Evolutionary conservation across 2,113 vertebrate genomes (phyloP).

Genomic region (Carettochelys insculpta): DNA sequence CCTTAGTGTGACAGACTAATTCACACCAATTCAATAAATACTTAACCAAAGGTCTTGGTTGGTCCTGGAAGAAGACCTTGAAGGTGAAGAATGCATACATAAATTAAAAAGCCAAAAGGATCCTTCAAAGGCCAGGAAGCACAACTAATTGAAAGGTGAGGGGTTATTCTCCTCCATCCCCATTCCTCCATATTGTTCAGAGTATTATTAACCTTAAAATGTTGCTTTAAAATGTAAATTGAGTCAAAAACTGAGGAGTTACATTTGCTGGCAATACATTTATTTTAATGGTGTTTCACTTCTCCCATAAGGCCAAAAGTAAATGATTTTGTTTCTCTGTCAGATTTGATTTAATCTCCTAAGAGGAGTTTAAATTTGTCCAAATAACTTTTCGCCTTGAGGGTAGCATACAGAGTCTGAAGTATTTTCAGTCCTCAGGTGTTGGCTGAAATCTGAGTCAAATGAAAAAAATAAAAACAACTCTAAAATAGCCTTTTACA

Average conservation of each 20-base stretch:
- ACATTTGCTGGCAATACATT: slow-evolving; percentile 29
- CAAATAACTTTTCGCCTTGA: slow-evolving; percentile 48
- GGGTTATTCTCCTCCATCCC: background rate
- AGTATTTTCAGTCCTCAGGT: slow-evolving; percentile 37
- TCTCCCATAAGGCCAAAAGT: slow-evolving; percentile 31
- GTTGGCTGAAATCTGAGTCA: slow-evolving; percentile 11
- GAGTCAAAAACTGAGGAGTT: slow-evolving; percentile 27
- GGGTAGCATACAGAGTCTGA: slow-evolving; percentile 37
- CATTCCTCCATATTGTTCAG: slow-evolving; percentile 3
- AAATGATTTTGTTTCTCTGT: slow-evolving; percentile 43
- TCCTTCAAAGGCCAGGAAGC: slow-evolving; percentile 44
- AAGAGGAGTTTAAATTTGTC: slow-evolving; percentile 43
- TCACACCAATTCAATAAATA: background rate
- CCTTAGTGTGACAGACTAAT: background rate
- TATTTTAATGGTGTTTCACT: slow-evolving; percentile 27
- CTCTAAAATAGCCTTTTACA: background rate
- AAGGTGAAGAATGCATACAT: background rate
- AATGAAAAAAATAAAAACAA: slow-evolving; percentile 11
- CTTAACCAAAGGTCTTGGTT: background rate
- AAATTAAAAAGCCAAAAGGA: slow-evolving; percentile 29
- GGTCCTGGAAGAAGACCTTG: background rate
- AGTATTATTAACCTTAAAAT: slow-evolving; percentile 39
- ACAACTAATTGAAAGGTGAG: slow-evolving; percentile 34
- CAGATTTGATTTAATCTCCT: slow-evolving; percentile 39
- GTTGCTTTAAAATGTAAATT: slow-evolving; percentile 28